Evolutionary conservation across 2,888 invertebrate genomes (phyloP).

Genomic region (Lordiphosa andalusiaca): DNA sequence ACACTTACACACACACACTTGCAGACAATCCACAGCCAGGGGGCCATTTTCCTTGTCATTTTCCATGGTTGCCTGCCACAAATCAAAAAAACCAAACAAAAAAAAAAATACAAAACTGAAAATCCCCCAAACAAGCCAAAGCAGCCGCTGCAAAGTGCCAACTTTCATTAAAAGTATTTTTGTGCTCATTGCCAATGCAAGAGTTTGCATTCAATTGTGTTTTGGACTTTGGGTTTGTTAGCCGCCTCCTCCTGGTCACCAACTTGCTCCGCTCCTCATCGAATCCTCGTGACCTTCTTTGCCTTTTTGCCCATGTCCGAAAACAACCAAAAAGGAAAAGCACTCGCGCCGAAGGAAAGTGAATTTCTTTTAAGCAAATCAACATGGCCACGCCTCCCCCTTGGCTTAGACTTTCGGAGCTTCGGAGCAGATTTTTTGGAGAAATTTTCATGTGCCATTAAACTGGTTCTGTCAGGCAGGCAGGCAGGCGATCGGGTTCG

Average conservation of each 20-base stretch:
- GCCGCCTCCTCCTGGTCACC: constrained; percentile 30
- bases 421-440: constrained; percentile 49
- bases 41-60: constrained; percentile 56
- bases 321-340: constrained; percentile 20
- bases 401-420: constrained; percentile 50
- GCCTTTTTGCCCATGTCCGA: constrained; percentile 45
- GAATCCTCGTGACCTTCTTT: constrained; percentile 73
- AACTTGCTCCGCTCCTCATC: constrained; percentile 1
- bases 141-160: constrained; percentile 68
- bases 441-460: constrained; percentile 75
- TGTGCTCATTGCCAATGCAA: constrained; percentile 68
- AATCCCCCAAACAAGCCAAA: constrained; percentile 28
- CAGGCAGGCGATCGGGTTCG: constrained; percentile 28
- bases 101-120: constrained; percentile 11
- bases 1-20: no score
- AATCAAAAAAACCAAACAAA: no score
- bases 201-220: constrained; percentile 67
- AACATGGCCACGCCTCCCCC: constrained; percentile 55
- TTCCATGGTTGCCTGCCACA: constrained; percentile 72
- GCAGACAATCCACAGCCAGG: constrained; percentile 4
- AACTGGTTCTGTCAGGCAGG: constrained; percentile 67
- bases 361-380: constrained; percentile 76
- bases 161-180: constrained; percentile 75
- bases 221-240: constrained; percentile 45
- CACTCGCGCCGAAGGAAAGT: constrained; percentile 67